Base-by-base conservation (phyloP, 1,140 invertebrate genomes). In the Orchesella cincta region DNA sequence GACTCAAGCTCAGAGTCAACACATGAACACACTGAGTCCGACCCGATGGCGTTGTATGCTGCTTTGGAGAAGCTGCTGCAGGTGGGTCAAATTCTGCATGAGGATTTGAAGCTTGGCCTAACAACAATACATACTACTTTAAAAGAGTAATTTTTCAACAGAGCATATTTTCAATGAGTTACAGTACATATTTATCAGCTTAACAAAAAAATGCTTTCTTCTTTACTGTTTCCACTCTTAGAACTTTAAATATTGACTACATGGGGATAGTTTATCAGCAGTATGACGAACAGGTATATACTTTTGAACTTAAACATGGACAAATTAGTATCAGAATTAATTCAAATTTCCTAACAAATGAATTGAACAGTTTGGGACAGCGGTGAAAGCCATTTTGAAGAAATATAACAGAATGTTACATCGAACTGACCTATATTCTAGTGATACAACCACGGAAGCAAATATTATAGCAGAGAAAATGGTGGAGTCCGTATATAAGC, bases 221-320 rank as follows among this genome's bases (percentile, higher is more conserved):
- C n/a, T n/a, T n/a, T n/a, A n/a, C n/a, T n/a, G n/a, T n/a, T n/a
- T n/a, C n/a, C 23, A 5, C 54, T 16, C 16, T 14, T 31, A 67
- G 62, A 14, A 33, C 33, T 33, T 29, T 67, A 31, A n/a, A n/a
- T 16, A 33, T 67, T 67, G 62, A 67, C 29, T 67, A 31, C 31
- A 5, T 31, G 14, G 12, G 26, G n/a, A 67, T 67, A 31, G 33
- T 29, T 5, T 67, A 67, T 31, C 62, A 67, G 23, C 26, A 31
- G 29, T 67, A 67, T 23, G 62, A 67, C 33, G 62, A 67, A 33
- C 28, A 67, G 62, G 62, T 67, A 67, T n/a, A n/a, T n/a, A n/a
- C n/a, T n/a, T n/a, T n/a, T n/a, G n/a, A n/a, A n/a, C n/a, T n/a
- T n/a, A n/a, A n/a, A n/a, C n/a, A n/a, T n/a, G n/a, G n/a, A n/a